Evolutionary conservation across 64 coral and sea anemone species (phyloP).

Genomic region (Montipora cactus): DNA sequence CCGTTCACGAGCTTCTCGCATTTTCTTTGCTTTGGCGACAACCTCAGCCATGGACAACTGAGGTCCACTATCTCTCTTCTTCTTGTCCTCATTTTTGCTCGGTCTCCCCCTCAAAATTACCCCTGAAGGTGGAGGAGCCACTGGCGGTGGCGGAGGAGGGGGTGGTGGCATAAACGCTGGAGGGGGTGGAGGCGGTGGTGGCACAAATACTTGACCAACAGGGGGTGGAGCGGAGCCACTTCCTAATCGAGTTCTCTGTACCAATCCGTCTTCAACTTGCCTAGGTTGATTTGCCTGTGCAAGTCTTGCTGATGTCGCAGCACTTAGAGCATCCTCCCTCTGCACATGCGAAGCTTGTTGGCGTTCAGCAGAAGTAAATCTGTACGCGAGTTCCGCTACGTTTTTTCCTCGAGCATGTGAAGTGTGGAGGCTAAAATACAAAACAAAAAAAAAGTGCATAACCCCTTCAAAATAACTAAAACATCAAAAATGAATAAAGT

Average conservation of each 20-base stretch:
- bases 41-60: conserved; percentile 86
- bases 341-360: conserved; percentile 1
- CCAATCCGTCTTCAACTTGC: conserved; percentile 51
- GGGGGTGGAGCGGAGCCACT: conserved; percentile 10
- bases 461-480: too few relatives aligned
- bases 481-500: too few relatives aligned
- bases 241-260: conserved; percentile 42
- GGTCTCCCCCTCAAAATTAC: neutral
- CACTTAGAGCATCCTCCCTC: conserved; percentile 64
- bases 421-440: conserved; percentile 40
- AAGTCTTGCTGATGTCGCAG: conserved; percentile 58
- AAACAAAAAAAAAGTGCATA: neutral
- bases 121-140: conserved; percentile 51
- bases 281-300: neutral
- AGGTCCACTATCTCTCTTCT: conserved; percentile 59
- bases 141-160: conserved; percentile 76
- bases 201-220: conserved; percentile 8
- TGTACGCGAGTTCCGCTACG: conserved; percentile 74
- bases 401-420: conserved; percentile 42
- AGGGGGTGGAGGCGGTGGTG: conserved; percentile 74
- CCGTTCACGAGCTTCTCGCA: conserved; percentile 77
- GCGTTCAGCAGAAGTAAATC: conserved; percentile 57
- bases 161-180: conserved; percentile 73
- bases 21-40: conserved; percentile 89
- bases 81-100: conserved; percentile 65